Percentiles rank a stretch among this genome's conserved stretches.
Evolutionary conservation across 2,797 vertebrate species (phyloP).

Genomic region (Buceros bicornis): DNA sequence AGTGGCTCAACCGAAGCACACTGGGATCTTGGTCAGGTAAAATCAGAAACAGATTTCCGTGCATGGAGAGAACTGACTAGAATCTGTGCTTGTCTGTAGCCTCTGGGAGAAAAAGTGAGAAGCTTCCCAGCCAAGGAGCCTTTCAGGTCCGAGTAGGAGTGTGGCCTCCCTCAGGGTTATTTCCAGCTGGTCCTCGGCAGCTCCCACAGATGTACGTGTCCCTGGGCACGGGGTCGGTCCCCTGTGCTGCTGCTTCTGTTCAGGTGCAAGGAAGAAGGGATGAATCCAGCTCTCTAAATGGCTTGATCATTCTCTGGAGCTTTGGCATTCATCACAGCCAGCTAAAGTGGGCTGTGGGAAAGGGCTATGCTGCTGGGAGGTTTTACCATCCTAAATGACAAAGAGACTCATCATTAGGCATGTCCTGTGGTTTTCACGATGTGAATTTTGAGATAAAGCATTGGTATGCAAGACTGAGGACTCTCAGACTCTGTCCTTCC

Average conservation of each 20-base stretch:
- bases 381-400: neutral
- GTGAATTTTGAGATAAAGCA: slow-evolving; percentile 4
- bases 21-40: neutral
- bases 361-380: neutral
- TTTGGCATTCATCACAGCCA: neutral
- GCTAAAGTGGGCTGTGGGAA: neutral
- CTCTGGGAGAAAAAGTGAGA: neutral
- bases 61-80: neutral
- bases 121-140: neutral
- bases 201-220: neutral
- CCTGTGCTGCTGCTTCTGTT: neutral
- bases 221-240: neutral
- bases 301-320: neutral
- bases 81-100: neutral
- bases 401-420: neutral
- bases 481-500: neutral
- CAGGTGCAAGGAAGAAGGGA: neutral
- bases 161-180: neutral
- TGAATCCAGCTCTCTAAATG: neutral
- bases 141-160: neutral
- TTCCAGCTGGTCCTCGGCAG: neutral
- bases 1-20: neutral
- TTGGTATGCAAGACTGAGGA: neutral
- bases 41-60: neutral
- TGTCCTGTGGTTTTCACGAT: neutral